Percentiles rank a stretch among this genome's conserved stretches.
phyloP scores from a whole-genome alignment of 2,113 vertebrate genomes.

The Gallinago jamesoni region DNA sequence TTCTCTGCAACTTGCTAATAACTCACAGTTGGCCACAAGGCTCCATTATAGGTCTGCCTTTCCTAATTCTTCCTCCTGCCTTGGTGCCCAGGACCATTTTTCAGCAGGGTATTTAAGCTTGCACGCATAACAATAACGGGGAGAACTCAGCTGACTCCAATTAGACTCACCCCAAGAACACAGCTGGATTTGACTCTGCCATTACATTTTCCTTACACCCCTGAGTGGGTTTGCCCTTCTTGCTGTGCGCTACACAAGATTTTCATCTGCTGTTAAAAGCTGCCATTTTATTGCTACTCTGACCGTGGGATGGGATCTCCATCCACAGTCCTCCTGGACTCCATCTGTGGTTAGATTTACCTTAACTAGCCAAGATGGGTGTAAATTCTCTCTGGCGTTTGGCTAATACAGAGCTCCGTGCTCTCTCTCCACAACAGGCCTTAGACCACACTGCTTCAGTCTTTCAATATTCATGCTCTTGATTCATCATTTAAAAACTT shows the following conservation, averaged over 20 bases:
- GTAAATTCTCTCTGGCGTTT: neutral
- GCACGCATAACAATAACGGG: neutral
- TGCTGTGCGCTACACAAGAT: neutral
- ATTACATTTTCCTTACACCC: neutral
- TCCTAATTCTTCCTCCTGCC: neutral
- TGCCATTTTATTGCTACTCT: neutral
- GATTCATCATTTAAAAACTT: slow-evolving; percentile 10
- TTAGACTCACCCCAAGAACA: neutral
- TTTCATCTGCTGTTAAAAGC: neutral
- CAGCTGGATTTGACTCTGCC: neutral
- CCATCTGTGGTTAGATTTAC: neutral
- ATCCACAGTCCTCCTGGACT: neutral
- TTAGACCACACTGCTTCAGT: neutral
- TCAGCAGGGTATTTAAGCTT: neutral
- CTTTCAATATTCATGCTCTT: neutral
- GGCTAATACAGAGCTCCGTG: neutral
- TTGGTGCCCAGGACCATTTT: neutral
- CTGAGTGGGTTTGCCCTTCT: neutral
- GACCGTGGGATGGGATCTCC: neutral
- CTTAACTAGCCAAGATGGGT: neutral
- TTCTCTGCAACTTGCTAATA: neutral
- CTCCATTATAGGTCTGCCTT: neutral
- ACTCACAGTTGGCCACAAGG: neutral
- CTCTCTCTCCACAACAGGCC: neutral
- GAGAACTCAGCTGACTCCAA: neutral